phyloP scores from a whole-genome alignment of 2,888 invertebrate species.

The Hemithea aestivaria region DNA sequence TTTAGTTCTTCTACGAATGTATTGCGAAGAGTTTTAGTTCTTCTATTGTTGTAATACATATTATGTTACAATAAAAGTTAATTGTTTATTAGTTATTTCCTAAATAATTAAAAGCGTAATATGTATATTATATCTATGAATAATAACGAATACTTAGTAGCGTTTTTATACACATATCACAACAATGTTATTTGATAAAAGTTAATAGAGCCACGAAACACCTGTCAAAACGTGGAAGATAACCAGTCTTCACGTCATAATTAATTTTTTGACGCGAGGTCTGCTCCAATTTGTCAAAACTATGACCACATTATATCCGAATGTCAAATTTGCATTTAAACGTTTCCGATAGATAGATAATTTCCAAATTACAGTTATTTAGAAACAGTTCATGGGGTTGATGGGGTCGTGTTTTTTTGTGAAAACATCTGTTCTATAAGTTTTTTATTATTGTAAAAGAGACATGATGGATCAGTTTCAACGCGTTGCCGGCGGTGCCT shows the following conservation, averaged over 20 bases:
- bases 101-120: too few relatives aligned
- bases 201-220: constrained; percentile 21
- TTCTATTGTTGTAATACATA: too few relatives aligned
- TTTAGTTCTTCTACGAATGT: too few relatives aligned
- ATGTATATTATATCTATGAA: too few relatives aligned
- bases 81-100: too few relatives aligned
- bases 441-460: constrained; percentile 77
- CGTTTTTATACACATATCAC: too few relatives aligned
- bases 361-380: constrained; percentile 69
- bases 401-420: constrained; percentile 71
- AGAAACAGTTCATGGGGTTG: constrained; percentile 65
- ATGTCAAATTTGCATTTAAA: constrained; percentile 72
- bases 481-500: constrained; percentile 74
- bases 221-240: constrained; percentile 34
- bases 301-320: constrained; percentile 60
- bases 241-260: constrained; percentile 35
- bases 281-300: constrained; percentile 62
- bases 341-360: constrained; percentile 61
- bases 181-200: too few relatives aligned
- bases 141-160: too few relatives aligned
- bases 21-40: too few relatives aligned
- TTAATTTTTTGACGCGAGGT: constrained; percentile 46
- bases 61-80: too few relatives aligned
- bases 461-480: constrained; percentile 80
- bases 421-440: constrained; percentile 76